These are phyloP conservation scores for Stenichneumon culpator DNA, from an alignment of 2,888 invertebrate species.

Conservation along the genomic window DNA sequence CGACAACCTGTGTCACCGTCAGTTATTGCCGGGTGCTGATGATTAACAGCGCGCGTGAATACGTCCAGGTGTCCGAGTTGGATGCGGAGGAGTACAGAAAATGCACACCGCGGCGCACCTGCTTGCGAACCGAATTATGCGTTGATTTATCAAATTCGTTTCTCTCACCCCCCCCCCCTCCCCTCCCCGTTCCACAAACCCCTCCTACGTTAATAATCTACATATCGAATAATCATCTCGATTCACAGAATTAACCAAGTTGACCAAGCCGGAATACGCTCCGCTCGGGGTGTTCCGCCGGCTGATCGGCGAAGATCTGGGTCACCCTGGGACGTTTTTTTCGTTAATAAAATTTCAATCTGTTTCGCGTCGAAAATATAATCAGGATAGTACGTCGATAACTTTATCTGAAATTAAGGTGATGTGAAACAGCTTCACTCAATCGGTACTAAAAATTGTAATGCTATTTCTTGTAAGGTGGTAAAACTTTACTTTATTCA, in stretches of 20 bases:
- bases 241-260: conserved; percentile 57
- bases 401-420: too few relatives aligned
- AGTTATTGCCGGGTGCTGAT: conserved; percentile 59
- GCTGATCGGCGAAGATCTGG: neutral
- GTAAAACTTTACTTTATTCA: too few relatives aligned
- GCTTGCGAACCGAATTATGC: conserved; percentile 46
- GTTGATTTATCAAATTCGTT: conserved; percentile 61
- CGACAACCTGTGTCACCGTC: conserved; percentile 42
- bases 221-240: conserved; percentile 52
- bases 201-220: conserved; percentile 1
- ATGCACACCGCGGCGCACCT: conserved; percentile 24
- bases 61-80: conserved; percentile 43
- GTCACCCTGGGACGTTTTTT: neutral
- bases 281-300: neutral
- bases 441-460: too few relatives aligned
- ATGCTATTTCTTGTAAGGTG: too few relatives aligned
- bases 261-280: conserved; percentile 29
- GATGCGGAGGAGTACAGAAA: conserved; percentile 6
- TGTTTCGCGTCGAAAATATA: too few relatives aligned
- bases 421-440: too few relatives aligned
- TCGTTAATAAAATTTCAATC: neutral
- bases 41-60: conserved; percentile 50
- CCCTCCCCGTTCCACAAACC: neutral
- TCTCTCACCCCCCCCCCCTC: neutral
- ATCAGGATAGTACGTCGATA: too few relatives aligned